A percentile compares a stretch with the other conserved stretches of the same genome.
Evolutionary conservation across 2,888 invertebrate species (phyloP).

Genomic region (Deilephila porcellus): DNA sequence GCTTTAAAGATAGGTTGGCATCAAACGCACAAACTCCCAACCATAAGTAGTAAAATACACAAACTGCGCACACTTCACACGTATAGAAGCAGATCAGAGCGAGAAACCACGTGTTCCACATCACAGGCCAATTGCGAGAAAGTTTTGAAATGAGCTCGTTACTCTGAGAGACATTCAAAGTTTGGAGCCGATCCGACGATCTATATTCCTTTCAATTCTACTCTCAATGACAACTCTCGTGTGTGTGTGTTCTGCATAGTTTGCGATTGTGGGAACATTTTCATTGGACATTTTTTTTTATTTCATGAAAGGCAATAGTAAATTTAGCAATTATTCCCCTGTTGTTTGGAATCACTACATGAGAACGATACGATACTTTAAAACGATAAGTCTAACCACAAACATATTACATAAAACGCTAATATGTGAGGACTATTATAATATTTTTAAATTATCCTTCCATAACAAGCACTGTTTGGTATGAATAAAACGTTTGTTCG

Average conservation of each 20-base stretch:
- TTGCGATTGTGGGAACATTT: neutral
- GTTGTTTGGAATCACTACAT: no score
- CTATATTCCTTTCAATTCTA: constrained; percentile 15
- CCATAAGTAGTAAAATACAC: constrained; percentile 1
- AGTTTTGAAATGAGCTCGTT: constrained; percentile 25
- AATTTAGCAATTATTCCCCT: no score
- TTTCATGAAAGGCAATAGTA: neutral
- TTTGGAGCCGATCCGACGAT: constrained; percentile 7
- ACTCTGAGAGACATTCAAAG: constrained; percentile 15
- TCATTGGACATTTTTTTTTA: no score
- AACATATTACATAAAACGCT: no score
- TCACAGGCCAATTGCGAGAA: constrained; percentile 19
- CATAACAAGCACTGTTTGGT: no score
- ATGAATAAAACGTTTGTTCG: no score
- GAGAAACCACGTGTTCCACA: constrained; percentile 12
- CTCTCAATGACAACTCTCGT: constrained; percentile 6
- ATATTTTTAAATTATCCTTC: no score
- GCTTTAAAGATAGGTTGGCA: neutral
- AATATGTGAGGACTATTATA: no score
- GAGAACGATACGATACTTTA: no score
- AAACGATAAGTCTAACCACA: no score
- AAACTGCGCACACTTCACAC: constrained; percentile 9
- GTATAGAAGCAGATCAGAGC: constrained; percentile 8
- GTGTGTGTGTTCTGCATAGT: neutral
- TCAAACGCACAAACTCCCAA: constrained; percentile 1